Evolutionary conservation across 1,140 invertebrate genomes (phyloP).

Genomic region (Hyposmocoma kahamanoa): DNA sequence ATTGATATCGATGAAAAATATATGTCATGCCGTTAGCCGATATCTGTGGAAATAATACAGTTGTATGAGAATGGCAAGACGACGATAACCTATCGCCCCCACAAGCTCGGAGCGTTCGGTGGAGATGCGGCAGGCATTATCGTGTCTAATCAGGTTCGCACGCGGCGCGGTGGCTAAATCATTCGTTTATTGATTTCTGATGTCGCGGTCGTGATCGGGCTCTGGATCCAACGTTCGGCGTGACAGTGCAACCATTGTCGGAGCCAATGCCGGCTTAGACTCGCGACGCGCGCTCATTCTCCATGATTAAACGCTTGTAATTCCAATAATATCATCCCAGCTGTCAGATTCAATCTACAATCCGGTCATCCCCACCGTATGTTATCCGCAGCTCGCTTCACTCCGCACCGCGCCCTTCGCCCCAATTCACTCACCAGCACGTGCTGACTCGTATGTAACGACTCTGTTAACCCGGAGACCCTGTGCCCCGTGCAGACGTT

Average conservation of each 20-base stretch:
- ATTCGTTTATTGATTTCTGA: conserved; percentile 72
- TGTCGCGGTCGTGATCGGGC: conserved; percentile 70
- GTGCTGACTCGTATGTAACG: conserved; percentile 13
- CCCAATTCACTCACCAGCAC: conserved; percentile 16
- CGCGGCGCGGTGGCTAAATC: conserved; percentile 70
- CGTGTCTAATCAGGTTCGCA: conserved; percentile 70
- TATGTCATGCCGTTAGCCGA: conserved; percentile 48
- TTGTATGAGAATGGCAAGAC: conserved; percentile 36
- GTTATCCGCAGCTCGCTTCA: conserved; percentile 26
- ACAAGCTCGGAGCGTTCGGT: conserved; percentile 26
- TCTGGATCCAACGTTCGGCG: conserved; percentile 48
- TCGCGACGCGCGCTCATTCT: conserved; percentile 51
- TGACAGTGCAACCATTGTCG: conserved; percentile 66
- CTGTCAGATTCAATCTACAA: conserved; percentile 61
- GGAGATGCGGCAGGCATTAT: conserved; percentile 54
- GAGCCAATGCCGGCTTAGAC: conserved; percentile 29
- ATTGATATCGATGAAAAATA: conserved; percentile 54
- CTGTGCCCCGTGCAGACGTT: conserved; percentile 9
- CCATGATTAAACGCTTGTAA: conserved; percentile 69
- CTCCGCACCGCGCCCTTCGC: conserved; percentile 9
- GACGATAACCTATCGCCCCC: conserved; percentile 59
- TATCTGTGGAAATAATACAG: conserved; percentile 42
- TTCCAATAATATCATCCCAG: conserved; percentile 62
- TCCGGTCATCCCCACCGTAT: conserved; percentile 30
- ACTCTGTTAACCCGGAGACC: conserved; percentile 19